These are phyloP conservation scores for Andrena cerasifolii DNA, from an alignment of 1,140 invertebrate species.

Conservation along the genomic window DNA sequence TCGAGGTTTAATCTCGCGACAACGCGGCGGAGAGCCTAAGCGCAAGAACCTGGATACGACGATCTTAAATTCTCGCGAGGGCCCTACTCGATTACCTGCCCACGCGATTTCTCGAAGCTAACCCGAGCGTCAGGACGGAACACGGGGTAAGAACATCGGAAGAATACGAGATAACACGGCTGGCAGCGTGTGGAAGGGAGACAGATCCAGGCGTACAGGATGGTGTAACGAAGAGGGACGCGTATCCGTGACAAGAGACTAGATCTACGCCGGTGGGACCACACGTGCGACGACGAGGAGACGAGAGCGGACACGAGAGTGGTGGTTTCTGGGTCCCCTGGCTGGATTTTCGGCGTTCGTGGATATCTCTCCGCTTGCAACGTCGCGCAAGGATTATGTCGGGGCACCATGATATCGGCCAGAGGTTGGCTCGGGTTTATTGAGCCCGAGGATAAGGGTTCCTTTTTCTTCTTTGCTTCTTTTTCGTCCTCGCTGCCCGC, in stretches of 20 bases:
- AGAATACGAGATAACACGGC: slow-evolving; percentile 69
- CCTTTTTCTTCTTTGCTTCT: neutral
- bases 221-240: slow-evolving; percentile 42
- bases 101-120: slow-evolving; percentile 70
- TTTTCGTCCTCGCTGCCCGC: neutral
- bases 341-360: slow-evolving; percentile 54
- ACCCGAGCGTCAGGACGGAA: slow-evolving; percentile 69
- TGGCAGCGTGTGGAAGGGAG: slow-evolving; percentile 32
- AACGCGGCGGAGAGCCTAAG: slow-evolving; percentile 53
- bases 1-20: slow-evolving; percentile 63
- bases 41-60: slow-evolving; percentile 64
- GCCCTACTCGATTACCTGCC: slow-evolving; percentile 70
- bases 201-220: neutral
- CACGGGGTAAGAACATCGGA: slow-evolving; percentile 68
- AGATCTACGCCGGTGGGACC: slow-evolving; percentile 64
- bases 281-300: slow-evolving; percentile 56
- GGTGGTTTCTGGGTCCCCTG: slow-evolving; percentile 53
- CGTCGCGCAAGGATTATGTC: slow-evolving; percentile 54
- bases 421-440: slow-evolving; percentile 29
- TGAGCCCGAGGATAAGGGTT: neutral
- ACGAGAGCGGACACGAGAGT: slow-evolving; percentile 35
- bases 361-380: slow-evolving; percentile 57
- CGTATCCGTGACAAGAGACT: slow-evolving; percentile 69
- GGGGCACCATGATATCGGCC: slow-evolving; percentile 39
- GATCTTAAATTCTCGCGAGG: slow-evolving; percentile 71